phyloP scores from a whole-genome alignment of 2,797 vertebrate species.

The Pyrocephalus nanus region DNA sequence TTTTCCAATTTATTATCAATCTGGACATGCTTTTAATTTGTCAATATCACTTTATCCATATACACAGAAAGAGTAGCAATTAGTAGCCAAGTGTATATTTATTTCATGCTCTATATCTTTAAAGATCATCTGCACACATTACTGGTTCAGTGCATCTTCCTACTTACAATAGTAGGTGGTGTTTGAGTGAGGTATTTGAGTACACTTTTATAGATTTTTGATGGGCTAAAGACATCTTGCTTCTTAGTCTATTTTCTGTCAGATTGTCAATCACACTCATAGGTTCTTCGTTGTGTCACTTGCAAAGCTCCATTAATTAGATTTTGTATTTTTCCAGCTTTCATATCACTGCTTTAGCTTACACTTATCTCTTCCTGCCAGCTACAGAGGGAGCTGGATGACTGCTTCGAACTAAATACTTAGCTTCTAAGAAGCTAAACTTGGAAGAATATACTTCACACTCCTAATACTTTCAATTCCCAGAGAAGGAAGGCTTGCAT shows the following conservation, averaged over 20 bases:
- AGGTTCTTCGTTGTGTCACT: not conserved
- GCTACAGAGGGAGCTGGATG: conserved; percentile 53
- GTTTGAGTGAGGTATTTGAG: not conserved
- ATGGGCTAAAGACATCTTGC: not conserved
- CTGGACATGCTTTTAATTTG: not conserved
- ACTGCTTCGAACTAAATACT: not conserved
- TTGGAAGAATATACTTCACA: not conserved
- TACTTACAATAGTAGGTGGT: not conserved
- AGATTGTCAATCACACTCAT: not conserved
- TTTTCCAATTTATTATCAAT: not conserved
- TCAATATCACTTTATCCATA: not conserved
- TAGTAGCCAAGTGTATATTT: not conserved
- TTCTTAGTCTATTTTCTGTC: conserved; percentile 5
- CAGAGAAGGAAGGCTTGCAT: not conserved
- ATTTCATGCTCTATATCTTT: not conserved
- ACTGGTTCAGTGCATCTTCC: not conserved
- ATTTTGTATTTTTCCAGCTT: not conserved
- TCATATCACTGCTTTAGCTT: conserved; percentile 13
- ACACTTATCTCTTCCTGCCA: conserved; percentile 30
- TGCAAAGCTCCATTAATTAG: conserved; percentile 18
- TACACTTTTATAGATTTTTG: not conserved
- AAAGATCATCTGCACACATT: not conserved
- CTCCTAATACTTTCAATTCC: not conserved
- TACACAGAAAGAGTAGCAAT: not conserved
- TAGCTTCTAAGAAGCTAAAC: conserved; percentile 9